Evolutionary conservation across 2,888 invertebrate species (phyloP).

Genomic region (Hyles lineata): DNA sequence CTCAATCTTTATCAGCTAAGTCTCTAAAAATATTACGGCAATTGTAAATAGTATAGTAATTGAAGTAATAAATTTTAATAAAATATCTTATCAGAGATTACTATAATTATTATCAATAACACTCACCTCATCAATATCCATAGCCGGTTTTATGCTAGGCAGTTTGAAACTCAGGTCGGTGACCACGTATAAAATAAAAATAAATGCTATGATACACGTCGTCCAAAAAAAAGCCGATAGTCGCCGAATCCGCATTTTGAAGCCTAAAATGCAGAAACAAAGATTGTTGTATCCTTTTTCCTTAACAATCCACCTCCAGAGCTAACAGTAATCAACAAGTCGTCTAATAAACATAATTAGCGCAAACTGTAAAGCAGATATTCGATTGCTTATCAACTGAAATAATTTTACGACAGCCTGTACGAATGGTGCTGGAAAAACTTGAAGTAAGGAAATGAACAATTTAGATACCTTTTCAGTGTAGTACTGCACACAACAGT

Average conservation of each 20-base stretch:
- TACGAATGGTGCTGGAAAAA: neutral
- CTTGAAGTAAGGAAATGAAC: neutral
- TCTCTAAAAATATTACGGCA: too few relatives aligned
- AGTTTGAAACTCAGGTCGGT: constrained; percentile 87
- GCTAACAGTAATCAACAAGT: neutral
- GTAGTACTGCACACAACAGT: neutral
- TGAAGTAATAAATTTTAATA: neutral
- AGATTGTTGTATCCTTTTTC: neutral
- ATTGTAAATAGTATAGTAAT: neutral
- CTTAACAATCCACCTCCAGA: neutral
- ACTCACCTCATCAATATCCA: constrained; percentile 86
- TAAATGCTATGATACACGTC: constrained; percentile 84
- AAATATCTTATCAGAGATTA: neutral
- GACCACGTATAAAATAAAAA: constrained; percentile 87
- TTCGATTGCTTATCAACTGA: neutral
- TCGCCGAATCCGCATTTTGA: constrained; percentile 83
- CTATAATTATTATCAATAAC: constrained; percentile 9
- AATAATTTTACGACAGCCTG: neutral
- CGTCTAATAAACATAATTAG: neutral
- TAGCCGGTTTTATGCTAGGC: constrained; percentile 82
- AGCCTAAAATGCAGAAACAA: constrained; percentile 29
- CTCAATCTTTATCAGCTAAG: too few relatives aligned
- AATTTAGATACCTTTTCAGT: neutral
- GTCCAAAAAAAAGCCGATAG: constrained; percentile 86
- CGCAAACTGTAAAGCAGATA: neutral